These are phyloP conservation scores for Cylas formicarius DNA, from an alignment of 1,140 invertebrate species.

Conservation along the genomic window DNA sequence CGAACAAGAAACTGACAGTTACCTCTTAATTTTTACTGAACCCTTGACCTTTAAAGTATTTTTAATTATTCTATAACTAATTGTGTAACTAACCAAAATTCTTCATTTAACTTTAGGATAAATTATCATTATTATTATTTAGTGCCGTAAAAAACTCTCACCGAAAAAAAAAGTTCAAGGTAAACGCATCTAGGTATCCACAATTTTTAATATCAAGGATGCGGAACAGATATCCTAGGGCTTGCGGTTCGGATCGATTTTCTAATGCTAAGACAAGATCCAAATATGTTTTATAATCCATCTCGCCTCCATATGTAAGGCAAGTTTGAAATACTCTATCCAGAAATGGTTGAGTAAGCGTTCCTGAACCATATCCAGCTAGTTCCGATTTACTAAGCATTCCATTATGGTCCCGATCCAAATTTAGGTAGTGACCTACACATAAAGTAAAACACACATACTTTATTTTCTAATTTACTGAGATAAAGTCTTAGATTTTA, in stretches of 20 bases:
- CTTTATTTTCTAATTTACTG: no score
- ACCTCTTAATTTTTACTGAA: no score
- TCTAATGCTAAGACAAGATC: constrained; percentile 92
- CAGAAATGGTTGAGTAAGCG: constrained; percentile 85
- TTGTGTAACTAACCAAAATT: no score
- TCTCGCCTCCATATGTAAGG: constrained; percentile 91
- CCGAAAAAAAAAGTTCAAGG: constrained; percentile 89
- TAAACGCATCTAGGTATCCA: constrained; percentile 85
- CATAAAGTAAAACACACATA: no score
- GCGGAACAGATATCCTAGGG: constrained; percentile 85
- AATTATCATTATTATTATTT: no score
- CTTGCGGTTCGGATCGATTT: constrained; percentile 85
- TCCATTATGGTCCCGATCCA: constrained; percentile 93
- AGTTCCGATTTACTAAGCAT: constrained; percentile 88
- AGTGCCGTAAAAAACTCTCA: constrained; percentile 37
- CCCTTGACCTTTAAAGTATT: no score
- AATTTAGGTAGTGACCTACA: constrained; percentile 74
- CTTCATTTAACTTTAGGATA: no score
- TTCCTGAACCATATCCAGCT: constrained; percentile 79
- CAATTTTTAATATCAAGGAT: constrained; percentile 85
- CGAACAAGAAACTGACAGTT: no score
- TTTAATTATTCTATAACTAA: no score
- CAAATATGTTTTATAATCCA: constrained; percentile 96
- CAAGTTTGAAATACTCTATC: constrained; percentile 93
- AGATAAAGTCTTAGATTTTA: no score